These are phyloP conservation scores for Onchidella celtica DNA, from an alignment of 2,888 invertebrate genomes.

Conservation along the genomic window DNA sequence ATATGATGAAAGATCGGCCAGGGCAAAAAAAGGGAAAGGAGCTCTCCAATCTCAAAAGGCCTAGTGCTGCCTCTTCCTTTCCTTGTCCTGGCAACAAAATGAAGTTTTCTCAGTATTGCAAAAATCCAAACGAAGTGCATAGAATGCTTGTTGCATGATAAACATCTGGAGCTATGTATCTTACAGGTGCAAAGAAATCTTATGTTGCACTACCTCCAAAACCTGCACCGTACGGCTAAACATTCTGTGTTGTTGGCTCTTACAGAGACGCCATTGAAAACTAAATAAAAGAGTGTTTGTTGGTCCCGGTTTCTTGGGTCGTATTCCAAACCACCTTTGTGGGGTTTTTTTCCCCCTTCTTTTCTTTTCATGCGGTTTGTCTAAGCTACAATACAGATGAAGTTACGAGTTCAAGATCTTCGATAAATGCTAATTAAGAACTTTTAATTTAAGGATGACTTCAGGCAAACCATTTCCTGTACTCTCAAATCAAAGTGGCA, in stretches of 20 bases:
- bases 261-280: conserved; percentile 32
- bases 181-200: neutral
- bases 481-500: too few species aligned
- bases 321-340: neutral
- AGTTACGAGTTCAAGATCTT: too few species aligned
- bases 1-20: too few species aligned
- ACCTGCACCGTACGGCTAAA: neutral
- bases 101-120: too few species aligned
- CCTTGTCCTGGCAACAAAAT: too few species aligned
- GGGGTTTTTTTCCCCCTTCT: neutral
- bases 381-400: neutral
- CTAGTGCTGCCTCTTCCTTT: too few species aligned
- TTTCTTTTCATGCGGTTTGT: neutral
- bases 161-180: too few species aligned
- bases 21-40: neutral
- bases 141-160: too few species aligned
- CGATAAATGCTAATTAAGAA: too few species aligned
- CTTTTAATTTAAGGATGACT: too few species aligned
- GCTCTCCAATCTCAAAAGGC: neutral
- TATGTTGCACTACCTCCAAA: neutral
- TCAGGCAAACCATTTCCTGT: too few species aligned
- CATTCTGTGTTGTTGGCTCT: conserved; percentile 5
- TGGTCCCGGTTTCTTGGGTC: neutral
- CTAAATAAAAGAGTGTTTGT: neutral
- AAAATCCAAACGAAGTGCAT: too few species aligned